A percentile compares a stretch with the other conserved stretches of the same genome.
These are phyloP conservation scores for Tinamus major DNA, from an alignment of 2,797 vertebrate genomes.

Conservation along the genomic window DNA sequence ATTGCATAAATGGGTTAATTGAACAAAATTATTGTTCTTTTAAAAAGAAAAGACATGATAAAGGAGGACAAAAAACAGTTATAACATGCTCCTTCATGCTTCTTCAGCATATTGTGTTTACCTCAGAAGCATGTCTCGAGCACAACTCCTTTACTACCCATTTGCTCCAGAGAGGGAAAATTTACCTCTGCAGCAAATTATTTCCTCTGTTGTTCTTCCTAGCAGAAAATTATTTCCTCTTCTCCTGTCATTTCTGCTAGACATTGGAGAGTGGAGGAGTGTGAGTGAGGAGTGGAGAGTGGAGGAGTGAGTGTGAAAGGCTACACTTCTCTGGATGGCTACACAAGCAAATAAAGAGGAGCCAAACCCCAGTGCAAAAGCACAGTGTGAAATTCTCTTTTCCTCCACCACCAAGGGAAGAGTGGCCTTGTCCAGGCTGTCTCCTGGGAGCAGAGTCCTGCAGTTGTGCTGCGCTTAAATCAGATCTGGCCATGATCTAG, in stretches of 20 bases:
- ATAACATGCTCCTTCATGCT: background rate
- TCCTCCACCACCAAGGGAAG: background rate
- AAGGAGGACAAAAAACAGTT: background rate
- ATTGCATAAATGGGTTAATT: background rate
- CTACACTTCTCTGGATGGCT: background rate
- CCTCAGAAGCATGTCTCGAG: background rate
- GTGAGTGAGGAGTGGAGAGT: background rate
- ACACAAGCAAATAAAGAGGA: background rate
- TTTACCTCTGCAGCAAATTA: background rate
- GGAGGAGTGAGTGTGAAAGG: background rate
- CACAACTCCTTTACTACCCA: background rate
- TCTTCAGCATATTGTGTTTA: background rate
- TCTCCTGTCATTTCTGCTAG: background rate
- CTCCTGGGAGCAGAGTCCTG: rapidly evolving
- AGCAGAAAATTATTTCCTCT: background rate
- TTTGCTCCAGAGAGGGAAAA: background rate
- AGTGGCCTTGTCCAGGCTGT: background rate
- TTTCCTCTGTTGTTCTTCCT: background rate
- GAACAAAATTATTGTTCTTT: background rate
- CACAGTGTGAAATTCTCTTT: background rate
- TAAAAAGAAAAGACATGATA: background rate
- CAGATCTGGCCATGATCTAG: background rate
- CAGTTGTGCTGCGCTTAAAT: background rate
- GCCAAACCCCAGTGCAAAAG: background rate
- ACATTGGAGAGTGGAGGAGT: background rate